Percentiles rank a stretch among this genome's conserved stretches.
Conservation (phyloP, 2,888 invertebrate genomes). For the Bombylius major region DNA sequence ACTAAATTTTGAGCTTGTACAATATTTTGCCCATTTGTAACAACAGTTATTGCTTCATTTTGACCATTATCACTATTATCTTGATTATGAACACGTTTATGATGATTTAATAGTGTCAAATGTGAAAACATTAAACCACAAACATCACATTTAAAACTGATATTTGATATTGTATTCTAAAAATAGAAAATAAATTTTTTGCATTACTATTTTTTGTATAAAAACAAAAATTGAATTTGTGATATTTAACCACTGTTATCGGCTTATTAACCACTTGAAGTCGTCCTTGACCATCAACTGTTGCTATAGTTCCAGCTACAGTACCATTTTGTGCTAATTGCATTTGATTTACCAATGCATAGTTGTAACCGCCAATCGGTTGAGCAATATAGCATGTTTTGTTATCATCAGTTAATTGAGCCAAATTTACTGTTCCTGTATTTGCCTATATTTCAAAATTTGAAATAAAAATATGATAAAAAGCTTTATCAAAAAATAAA, state of each 20-base stretch:
- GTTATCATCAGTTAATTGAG: conserved; percentile 51
- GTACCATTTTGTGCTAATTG: conserved; percentile 55
- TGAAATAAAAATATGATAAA: conserved; percentile 18
- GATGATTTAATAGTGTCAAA: conserved; percentile 68
- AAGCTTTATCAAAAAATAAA: conserved; percentile 18
- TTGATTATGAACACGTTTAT: conserved; percentile 67
- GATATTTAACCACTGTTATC: conserved; percentile 19
- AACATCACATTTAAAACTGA: conserved; percentile 79
- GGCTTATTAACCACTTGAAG: conserved; percentile 37
- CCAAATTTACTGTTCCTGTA: conserved; percentile 58
- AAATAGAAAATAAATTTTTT: conserved; percentile 21
- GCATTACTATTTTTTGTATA: neutral
- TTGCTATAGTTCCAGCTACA: conserved; percentile 30
- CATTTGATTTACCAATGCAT: conserved; percentile 77
- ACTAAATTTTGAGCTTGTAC: conserved; percentile 36
- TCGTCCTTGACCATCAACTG: conserved; percentile 34
- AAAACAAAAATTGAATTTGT: neutral
- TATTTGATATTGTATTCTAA: conserved; percentile 63
- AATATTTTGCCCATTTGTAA: conserved; percentile 36
- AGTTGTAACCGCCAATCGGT: conserved; percentile 59
- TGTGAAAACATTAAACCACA: conserved; percentile 79
- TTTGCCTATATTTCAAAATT: conserved; percentile 26
- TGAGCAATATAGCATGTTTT: conserved; percentile 65
- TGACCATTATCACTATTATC: conserved; percentile 41
- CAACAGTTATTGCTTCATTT: conserved; percentile 42